A percentile compares a stretch with the other conserved stretches of the same genome.
Conservation (phyloP, 2,888 invertebrate genomes). For the Rotaria sp. region DNA sequence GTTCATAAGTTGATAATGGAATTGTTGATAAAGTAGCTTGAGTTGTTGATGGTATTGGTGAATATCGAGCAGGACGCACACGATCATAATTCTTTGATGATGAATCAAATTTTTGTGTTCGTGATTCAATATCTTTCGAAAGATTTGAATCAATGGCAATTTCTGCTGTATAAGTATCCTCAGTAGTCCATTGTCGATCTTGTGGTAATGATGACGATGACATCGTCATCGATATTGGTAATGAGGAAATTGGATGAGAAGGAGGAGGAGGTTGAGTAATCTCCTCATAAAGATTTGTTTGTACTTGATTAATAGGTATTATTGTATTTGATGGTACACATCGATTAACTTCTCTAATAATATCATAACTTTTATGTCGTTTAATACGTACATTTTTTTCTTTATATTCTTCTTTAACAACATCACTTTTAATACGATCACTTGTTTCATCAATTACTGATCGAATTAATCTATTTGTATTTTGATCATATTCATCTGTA, state of each 20-base stretch:
- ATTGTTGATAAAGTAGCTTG: background rate
- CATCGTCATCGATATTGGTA: background rate
- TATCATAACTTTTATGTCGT: slow-evolving; percentile 28
- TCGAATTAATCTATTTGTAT: background rate
- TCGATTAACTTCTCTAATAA: background rate
- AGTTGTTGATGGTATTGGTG: background rate
- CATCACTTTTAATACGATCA: background rate
- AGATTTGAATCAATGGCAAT: background rate
- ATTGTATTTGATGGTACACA: background rate
- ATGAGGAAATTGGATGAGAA: background rate
- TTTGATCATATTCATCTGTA: background rate
- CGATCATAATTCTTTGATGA: background rate
- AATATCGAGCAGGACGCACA: background rate
- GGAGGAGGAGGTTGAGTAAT: background rate
- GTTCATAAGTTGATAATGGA: background rate
- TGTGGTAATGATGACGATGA: background rate
- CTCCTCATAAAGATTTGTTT: background rate
- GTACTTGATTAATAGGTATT: background rate
- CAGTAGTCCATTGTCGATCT: background rate
- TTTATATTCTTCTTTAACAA: slow-evolving; percentile 8
- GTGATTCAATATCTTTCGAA: background rate
- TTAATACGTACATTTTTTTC: slow-evolving; percentile 27
- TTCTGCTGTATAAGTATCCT: background rate
- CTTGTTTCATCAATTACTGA: background rate
- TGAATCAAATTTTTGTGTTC: background rate